Conservation (phyloP, 2,888 invertebrate genomes). For the Prosopocoilus inquinatus region DNA sequence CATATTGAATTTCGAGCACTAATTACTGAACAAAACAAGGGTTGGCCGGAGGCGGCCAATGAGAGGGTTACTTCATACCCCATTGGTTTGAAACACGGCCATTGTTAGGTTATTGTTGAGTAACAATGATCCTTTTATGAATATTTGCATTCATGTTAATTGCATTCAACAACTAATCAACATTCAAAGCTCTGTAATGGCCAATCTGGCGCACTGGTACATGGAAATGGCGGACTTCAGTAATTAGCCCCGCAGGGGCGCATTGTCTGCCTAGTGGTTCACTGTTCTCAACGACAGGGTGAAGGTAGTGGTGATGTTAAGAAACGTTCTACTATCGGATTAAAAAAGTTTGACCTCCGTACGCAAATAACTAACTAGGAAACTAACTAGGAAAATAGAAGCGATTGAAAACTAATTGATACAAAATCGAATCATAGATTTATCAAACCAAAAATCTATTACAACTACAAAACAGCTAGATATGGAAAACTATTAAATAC, state of each 20-base stretch:
- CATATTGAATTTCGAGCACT: constrained; percentile 27
- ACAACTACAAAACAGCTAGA: too few species aligned
- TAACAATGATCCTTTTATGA: constrained; percentile 41
- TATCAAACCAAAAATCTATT: too few species aligned
- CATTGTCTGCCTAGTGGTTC: constrained; percentile 14
- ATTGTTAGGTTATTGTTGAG: constrained; percentile 45
- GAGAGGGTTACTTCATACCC: constrained; percentile 44
- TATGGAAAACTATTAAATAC: too few species aligned
- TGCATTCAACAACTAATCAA: constrained; percentile 47
- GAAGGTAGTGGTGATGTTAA: too few species aligned
- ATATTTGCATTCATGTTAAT: constrained; percentile 44
- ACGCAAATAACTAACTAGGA: too few species aligned
- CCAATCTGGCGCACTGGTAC: constrained; percentile 32
- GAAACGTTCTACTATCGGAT: too few species aligned
- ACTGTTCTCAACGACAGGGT: neutral
- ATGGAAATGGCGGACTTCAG: constrained; percentile 37
- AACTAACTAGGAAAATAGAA: too few species aligned
- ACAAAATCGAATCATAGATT: too few species aligned
- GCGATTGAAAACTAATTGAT: too few species aligned
- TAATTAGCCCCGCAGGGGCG: constrained; percentile 28
- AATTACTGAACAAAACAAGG: constrained; percentile 43
- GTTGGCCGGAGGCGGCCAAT: constrained; percentile 46
- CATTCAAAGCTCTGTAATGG: constrained; percentile 37
- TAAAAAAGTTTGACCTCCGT: too few species aligned
- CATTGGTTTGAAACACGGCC: constrained; percentile 45